Base-by-base conservation (phyloP, 2,888 invertebrate species). In the Erannis defoliaria region DNA sequence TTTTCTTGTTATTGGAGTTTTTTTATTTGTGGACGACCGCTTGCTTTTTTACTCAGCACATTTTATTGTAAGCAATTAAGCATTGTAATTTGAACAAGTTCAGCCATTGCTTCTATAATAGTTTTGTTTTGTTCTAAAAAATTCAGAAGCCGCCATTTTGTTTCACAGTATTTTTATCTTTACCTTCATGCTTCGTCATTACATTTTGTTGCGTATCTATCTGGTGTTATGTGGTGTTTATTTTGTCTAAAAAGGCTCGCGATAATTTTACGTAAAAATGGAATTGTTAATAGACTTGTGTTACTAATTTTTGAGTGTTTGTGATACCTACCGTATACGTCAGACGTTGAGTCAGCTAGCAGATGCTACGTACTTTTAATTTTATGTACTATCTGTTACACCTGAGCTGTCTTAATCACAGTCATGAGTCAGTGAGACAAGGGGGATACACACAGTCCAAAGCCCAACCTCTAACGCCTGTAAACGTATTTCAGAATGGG, bases 11-110 rank as follows among this genome's bases (percentile, higher is more conserved):
- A 2, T 48, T 12, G 2, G 2, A 0, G 23, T 16, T 14, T 29
- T 51, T 40, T 51, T 40, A 26, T 14, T 26, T 71, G 80, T 85
- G 84, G 84, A 83, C 83, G 86, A 81, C 82, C 80, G 50, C 40
- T 55, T 38, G 50, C 58, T 55, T 49, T 35, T 50, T 43, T 19
- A 55, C 31, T 26, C 5, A 42, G 46, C 46, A 59, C 26, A 29
- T 50, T 50, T 43, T 12, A 50, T n/a, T 42, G 21, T 31, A 49
- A 18, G 38, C 55, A 55, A n/a, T n/a, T n/a, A n/a, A n/a, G n/a
- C 48, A 19, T 18, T 46, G 38, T 26, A 37, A n/a, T 33, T 33
- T 14, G 5, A 35, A 3, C 8, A 10, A n/a, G 5, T n/a, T 23
- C 10, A 1, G 10, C 16, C 21, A 38, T 46, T 54, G 26, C 42